Base-by-base conservation (phyloP, 2,113 vertebrate species). In the Macquaria ambigua region DNA sequence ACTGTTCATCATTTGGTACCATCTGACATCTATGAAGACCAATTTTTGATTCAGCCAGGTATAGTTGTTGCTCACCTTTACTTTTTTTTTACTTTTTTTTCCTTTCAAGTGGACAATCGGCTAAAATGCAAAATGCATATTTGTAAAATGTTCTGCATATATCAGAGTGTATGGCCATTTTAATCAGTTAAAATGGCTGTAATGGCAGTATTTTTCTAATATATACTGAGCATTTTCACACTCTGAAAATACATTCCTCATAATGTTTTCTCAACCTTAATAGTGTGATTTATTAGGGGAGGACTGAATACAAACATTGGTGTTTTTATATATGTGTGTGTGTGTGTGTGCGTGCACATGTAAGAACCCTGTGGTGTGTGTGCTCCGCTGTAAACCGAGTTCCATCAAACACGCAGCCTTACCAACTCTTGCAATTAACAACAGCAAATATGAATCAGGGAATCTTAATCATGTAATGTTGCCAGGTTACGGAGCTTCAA, bases 1-100 rank as follows among this genome's bases (percentile, higher is more conserved):
- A 96, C 25, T 8, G 74, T 94, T 89, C 74, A 89, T 87, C 84
- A 90, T 95, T 95, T 95, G 92, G 94, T 94, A 90, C 87, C 79
- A 77, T 88, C 79, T 89, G 89, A 92, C 90, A 90, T 92, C 90
- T 69, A 28, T 70, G 58, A 67, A 84, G 68, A 89, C 61, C 86
- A 77, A 39, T 73, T 63, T 83, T 64, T 83, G 74, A 77, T 82
- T 86, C 66, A 62, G 86, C 61, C 79, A 4, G 59, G 72, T 64
- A 52, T 58, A 59, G 69, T 68, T 75, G 39, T 64, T 12, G 2
- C 11, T 82, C 16, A 41, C 20, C 9, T 52, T 62, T 20, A 53
- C 56, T 31, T 28, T 14, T 18, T 67, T 11, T 34, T 34, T 34
- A 34, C 6, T 64, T 39, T 21, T 50, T 59, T 69, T 55, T 28